Evolutionary conservation across 2,113 vertebrate genomes (phyloP).

Genomic region (Pangasianodon gigas): DNA sequence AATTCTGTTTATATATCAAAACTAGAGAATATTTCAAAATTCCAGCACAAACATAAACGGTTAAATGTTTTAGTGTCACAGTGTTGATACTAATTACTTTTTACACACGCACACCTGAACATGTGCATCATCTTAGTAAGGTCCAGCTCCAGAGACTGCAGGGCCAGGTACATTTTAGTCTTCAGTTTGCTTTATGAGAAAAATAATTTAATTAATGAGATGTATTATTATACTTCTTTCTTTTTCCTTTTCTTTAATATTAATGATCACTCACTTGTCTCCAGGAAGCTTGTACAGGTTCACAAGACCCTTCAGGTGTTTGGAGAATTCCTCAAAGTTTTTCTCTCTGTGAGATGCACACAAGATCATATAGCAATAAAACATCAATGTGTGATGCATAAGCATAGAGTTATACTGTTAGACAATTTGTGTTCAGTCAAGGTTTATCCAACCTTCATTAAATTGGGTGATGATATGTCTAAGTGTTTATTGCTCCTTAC

Average conservation of each 20-base stretch:
- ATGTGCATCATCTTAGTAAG: conserved; percentile 98
- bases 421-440: neutral
- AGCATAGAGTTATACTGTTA: neutral
- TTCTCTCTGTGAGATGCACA: conserved; percentile 80
- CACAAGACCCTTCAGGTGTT: conserved; percentile 94
- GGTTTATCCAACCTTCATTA: neutral
- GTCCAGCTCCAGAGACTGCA: conserved; percentile 95
- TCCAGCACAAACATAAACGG: too few species aligned
- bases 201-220: neutral
- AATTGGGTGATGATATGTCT: neutral
- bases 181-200: conserved; percentile 85
- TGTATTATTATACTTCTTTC: neutral
- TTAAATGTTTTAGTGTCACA: neutral
- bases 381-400: neutral
- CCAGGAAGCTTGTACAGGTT: conserved; percentile 96
- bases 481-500: conserved; percentile 70
- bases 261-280: conserved; percentile 85
- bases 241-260: neutral
- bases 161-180: conserved; percentile 97
- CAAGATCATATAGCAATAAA: neutral
- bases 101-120: conserved; percentile 81
- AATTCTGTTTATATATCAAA: neutral
- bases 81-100: neutral
- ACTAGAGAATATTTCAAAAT: neutral
- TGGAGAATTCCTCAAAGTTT: conserved; percentile 98